Conservation (phyloP, 2,113 vertebrate species). For the Hiodon tergisus region DNA sequence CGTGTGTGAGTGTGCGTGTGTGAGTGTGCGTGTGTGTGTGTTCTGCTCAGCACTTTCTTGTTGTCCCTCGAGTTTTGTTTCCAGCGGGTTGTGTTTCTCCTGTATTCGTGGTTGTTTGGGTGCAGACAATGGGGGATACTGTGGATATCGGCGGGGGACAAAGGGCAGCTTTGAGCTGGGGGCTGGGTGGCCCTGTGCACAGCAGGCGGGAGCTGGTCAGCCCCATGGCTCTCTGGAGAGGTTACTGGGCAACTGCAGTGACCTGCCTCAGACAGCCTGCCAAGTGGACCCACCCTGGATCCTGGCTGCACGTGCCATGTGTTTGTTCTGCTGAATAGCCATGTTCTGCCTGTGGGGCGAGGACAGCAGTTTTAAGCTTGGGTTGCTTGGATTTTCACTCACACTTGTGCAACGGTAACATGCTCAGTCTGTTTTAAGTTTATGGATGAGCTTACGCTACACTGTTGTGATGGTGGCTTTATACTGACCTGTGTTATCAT, state of each 20-base stretch:
- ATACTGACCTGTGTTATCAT: too few species aligned
- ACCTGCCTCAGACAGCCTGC: conserved; percentile 32
- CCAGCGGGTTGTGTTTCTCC: conserved; percentile 39
- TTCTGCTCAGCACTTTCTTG: conserved; percentile 31
- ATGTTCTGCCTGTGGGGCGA: too few species aligned
- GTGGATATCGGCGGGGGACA: conserved; percentile 48
- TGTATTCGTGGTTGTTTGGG: conserved; percentile 59
- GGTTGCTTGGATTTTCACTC: too few species aligned
- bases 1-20: background rate
- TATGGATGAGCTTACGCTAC: too few species aligned
- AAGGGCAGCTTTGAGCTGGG: conserved; percentile 58
- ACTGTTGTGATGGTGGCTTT: too few species aligned
- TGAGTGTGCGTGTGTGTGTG: conserved; percentile 12
- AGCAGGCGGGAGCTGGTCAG: conserved; percentile 34
- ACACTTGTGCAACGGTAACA: too few species aligned
- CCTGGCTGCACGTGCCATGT: too few species aligned
- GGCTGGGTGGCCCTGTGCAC: conserved; percentile 40
- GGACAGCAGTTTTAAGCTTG: too few species aligned
- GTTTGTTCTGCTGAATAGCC: too few species aligned
- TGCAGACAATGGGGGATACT: conserved; percentile 54
- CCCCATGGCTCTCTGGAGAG: conserved; percentile 41
- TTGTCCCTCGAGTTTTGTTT: background rate
- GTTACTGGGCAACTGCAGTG: conserved; percentile 54
- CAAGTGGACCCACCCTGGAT: too few species aligned
- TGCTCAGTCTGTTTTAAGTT: too few species aligned